phyloP scores from a whole-genome alignment of 2,113 vertebrate species.

The Corydoras maculifer region DNA sequence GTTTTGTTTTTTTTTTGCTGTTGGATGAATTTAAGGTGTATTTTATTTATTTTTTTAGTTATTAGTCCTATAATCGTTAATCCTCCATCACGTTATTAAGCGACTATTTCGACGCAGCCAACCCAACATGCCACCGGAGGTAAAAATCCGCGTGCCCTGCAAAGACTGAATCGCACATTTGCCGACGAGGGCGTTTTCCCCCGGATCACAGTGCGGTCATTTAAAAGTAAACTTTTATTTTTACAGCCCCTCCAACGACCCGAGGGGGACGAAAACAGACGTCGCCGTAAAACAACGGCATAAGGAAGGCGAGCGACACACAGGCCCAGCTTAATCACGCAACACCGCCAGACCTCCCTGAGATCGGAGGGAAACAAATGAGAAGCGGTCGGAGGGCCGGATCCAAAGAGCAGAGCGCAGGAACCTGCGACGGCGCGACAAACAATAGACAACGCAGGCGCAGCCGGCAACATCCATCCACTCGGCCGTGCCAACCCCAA shows the following conservation, averaged over 20 bases:
- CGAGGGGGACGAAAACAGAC: conserved; percentile 8
- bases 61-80: no score
- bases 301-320: conserved; percentile 19
- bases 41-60: no score
- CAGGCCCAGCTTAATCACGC: conserved; percentile 40
- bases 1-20: no score
- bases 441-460: conserved; percentile 41
- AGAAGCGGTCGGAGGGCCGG: conserved; percentile 27
- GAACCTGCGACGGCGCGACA: conserved; percentile 29
- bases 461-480: conserved; percentile 39
- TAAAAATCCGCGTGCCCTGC: no score
- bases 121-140: no score
- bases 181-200: no score
- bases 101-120: no score
- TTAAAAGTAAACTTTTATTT: background rate
- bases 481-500: conserved; percentile 19
- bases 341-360: conserved; percentile 14
- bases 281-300: conserved; percentile 30
- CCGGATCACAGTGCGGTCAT: background rate
- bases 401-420: conserved; percentile 18
- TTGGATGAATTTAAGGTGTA: no score
- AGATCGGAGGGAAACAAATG: conserved; percentile 30
- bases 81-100: no score
- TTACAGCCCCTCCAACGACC: background rate
- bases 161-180: no score